Conservation (phyloP, 1,140 invertebrate genomes). For the Zaprionus inermis region DNA sequence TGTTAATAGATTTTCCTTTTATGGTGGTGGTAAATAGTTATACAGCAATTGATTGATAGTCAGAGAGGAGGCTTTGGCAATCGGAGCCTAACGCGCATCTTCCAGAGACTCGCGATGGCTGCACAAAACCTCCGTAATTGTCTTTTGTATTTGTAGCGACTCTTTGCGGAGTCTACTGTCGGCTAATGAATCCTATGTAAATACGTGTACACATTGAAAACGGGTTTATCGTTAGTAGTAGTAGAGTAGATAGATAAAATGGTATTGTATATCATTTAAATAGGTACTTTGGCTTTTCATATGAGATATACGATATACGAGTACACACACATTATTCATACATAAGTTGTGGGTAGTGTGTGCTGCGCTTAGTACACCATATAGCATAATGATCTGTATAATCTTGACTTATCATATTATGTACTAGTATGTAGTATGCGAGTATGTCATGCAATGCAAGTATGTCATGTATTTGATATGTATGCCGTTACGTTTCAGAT, state of each 20-base stretch:
- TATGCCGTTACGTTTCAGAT: constrained; percentile 77
- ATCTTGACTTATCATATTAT: constrained; percentile 39
- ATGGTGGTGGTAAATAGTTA: constrained; percentile 52
- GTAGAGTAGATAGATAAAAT: constrained; percentile 60
- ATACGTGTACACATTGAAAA: constrained; percentile 24
- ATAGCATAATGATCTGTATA: constrained; percentile 33
- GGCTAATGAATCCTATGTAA: constrained; percentile 19
- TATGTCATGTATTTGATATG: constrained; percentile 72
- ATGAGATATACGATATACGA: constrained; percentile 52
- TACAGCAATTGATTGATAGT: constrained; percentile 53
- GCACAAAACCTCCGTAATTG: constrained; percentile 45
- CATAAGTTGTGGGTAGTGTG: not conserved
- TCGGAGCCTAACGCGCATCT: not conserved
- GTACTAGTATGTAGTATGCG: constrained; percentile 39
- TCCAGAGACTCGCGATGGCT: not conserved
- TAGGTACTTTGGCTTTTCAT: constrained; percentile 78
- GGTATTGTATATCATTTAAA: constrained; percentile 71
- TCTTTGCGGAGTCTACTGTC: constrained; percentile 38
- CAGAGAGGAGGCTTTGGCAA: constrained; percentile 32
- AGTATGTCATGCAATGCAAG: constrained; percentile 50
- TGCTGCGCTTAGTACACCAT: constrained; percentile 5
- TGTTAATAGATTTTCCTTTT: constrained; percentile 11
- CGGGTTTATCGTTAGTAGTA: constrained; percentile 46
- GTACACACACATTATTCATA: not conserved
- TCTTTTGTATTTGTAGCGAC: constrained; percentile 25